A percentile compares a stretch with the other conserved stretches of the same genome.
These are phyloP conservation scores for Agapetus fuscipes DNA, from an alignment of 2,888 invertebrate species.

Conservation along the genomic window DNA sequence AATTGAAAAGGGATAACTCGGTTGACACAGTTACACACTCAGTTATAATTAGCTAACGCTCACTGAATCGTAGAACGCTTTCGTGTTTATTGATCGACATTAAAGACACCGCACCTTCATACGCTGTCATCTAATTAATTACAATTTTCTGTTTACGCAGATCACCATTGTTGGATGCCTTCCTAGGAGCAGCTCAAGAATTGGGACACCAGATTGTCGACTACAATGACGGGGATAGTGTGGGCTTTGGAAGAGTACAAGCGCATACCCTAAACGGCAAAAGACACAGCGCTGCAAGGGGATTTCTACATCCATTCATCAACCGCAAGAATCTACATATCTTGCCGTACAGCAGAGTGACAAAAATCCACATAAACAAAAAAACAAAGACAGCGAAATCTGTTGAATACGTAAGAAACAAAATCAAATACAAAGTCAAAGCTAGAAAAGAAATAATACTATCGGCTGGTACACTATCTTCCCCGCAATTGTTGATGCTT, in stretches of 20 bases:
- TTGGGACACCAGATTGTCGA: slow-evolving; percentile 59
- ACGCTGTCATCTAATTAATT: too few relatives aligned
- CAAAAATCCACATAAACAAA: slow-evolving; percentile 55
- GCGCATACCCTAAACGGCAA: slow-evolving; percentile 48
- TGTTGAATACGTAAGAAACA: slow-evolving; percentile 52
- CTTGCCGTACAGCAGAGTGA: slow-evolving; percentile 52
- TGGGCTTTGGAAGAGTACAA: slow-evolving; percentile 60
- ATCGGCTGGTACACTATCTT: slow-evolving; percentile 78
- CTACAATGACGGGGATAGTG: slow-evolving; percentile 53
- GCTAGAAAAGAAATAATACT: slow-evolving; percentile 75
- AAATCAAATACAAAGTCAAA: slow-evolving; percentile 35
- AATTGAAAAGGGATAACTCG: too few relatives aligned
- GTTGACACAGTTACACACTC: too few relatives aligned
- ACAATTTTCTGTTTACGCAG: slow-evolving; percentile 10
- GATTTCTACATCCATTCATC: slow-evolving; percentile 51
- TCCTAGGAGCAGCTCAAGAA: slow-evolving; percentile 52
- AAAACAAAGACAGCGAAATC: slow-evolving; percentile 55
- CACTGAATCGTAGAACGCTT: too few relatives aligned
- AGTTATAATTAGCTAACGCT: too few relatives aligned
- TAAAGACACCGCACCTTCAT: too few relatives aligned
- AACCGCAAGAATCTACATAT: slow-evolving; percentile 57
- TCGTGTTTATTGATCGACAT: too few relatives aligned
- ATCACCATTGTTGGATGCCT: slow-evolving; percentile 32
- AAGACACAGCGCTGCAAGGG: slow-evolving; percentile 56
- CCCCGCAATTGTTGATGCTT: slow-evolving; percentile 83